phyloP scores from a whole-genome alignment of 2,888 invertebrate genomes.

The Antitype chi region DNA sequence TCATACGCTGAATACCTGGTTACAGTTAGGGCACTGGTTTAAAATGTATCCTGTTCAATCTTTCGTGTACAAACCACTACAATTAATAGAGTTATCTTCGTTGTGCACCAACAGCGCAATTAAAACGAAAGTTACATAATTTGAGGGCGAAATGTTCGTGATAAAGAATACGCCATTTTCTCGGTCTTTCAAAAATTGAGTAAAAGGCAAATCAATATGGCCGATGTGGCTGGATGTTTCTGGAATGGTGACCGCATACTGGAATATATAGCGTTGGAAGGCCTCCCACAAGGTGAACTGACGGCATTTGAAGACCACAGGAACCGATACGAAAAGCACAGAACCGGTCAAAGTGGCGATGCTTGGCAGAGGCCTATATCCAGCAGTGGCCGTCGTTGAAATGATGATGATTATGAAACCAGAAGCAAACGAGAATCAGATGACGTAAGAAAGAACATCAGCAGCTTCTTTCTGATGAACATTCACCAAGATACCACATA shows the following conservation, averaged over 20 bases:
- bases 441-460: neutral
- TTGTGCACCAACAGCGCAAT: neutral
- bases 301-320: neutral
- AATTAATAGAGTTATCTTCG: neutral
- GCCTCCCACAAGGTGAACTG: neutral
- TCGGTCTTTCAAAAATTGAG: neutral
- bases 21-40: no score
- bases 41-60: neutral
- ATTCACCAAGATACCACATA: neutral
- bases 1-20: no score
- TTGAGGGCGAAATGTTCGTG: neutral
- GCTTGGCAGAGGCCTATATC: neutral
- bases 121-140: neutral
- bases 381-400: neutral
- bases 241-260: neutral
- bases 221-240: neutral
- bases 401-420: neutral
- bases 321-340: neutral
- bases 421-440: no score
- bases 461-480: neutral
- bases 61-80: neutral
- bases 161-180: neutral
- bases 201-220: neutral
- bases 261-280: neutral
- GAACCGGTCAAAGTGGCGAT: neutral